Conservation (phyloP, 2,888 invertebrate genomes). For the Netelia melanura region DNA sequence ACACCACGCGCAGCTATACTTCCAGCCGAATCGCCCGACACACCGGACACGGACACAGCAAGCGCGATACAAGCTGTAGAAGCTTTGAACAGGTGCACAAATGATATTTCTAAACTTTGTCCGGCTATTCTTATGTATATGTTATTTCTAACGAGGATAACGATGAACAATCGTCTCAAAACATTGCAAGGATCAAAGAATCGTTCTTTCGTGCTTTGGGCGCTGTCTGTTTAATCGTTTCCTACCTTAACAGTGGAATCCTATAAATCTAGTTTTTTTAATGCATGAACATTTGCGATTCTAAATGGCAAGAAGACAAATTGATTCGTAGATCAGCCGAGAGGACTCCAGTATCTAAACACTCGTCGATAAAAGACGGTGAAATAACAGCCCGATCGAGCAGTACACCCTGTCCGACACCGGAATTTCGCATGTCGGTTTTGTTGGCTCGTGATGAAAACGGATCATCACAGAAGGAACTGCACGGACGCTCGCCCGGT, state of each 20-base stretch:
- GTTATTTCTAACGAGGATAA: not conserved
- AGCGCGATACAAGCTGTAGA: conserved; percentile 89
- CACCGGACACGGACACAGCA: conserved; percentile 89
- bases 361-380: conserved; percentile 78
- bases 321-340: conserved; percentile 78
- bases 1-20: conserved; percentile 85
- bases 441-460: conserved; percentile 89
- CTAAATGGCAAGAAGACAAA: not conserved
- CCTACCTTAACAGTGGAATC: conserved; percentile 24
- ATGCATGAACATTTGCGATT: not conserved
- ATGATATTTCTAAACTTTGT: not conserved
- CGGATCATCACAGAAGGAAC: conserved; percentile 80
- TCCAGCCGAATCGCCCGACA: conserved; percentile 86
- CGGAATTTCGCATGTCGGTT: conserved; percentile 91
- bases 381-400: conserved; percentile 76
- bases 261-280: not conserved
- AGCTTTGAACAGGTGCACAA: conserved; percentile 87
- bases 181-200: not conserved
- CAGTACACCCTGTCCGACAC: conserved; percentile 81
- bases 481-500: conserved; percentile 81
- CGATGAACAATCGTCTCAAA: not conserved
- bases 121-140: not conserved
- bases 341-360: conserved; percentile 81
- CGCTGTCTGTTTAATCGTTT: conserved; percentile 38
- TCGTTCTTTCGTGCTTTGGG: conserved; percentile 2